Conservation (phyloP, 2,888 invertebrate genomes). For the Rhynchonema sp. region DNA sequence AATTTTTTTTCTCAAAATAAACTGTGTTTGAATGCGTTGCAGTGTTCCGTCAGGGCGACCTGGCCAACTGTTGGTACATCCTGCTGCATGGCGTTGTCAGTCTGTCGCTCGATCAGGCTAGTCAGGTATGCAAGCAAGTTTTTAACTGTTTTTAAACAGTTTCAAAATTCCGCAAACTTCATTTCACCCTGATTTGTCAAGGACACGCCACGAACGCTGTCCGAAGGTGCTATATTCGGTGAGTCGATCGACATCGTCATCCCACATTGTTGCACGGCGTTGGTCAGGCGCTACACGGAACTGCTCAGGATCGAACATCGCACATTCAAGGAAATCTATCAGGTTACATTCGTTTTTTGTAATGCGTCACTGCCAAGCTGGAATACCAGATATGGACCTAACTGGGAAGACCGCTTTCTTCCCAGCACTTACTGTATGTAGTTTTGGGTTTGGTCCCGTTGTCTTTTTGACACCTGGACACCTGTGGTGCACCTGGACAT, state of each 20-base stretch:
- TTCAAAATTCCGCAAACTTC: background rate
- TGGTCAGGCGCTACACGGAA: background rate
- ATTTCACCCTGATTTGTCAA: background rate
- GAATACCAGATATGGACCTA: no score
- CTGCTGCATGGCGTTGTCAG: constrained; percentile 54
- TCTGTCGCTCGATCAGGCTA: constrained; percentile 19
- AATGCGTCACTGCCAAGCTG: no score
- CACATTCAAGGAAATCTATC: constrained; percentile 30
- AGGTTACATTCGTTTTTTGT: no score
- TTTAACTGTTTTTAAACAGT: background rate
- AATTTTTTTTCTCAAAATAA: background rate
- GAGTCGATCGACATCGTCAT: background rate
- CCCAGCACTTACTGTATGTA: no score
- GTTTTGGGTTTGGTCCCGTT: no score
- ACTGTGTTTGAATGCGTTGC: constrained; percentile 21
- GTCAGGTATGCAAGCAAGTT: background rate
- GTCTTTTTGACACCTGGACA: no score
- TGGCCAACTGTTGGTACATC: constrained; percentile 61
- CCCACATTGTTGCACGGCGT: constrained; percentile 1
- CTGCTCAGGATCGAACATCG: constrained; percentile 24
- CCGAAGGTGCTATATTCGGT: background rate
- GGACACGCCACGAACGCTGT: background rate
- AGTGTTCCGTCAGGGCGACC: constrained; percentile 43
- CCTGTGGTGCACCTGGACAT: no score
- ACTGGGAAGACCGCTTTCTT: no score